Evolutionary conservation across 2,797 vertebrate species (phyloP).

Genomic region (Danio jaintianensis): DNA sequence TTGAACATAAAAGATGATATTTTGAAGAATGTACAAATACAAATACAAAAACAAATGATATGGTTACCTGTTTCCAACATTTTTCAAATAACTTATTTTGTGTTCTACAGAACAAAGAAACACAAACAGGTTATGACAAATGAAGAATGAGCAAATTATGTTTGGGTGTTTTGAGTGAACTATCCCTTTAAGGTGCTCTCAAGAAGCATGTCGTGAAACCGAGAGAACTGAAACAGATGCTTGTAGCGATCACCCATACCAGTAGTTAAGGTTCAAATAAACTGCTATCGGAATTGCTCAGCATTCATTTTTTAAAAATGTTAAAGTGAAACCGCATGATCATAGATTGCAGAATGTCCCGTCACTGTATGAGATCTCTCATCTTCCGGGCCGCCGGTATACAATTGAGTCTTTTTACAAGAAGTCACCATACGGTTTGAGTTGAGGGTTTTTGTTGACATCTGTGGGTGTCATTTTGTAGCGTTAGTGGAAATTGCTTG

Average conservation of each 20-base stretch:
- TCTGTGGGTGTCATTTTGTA: slow-evolving; percentile 20
- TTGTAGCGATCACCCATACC: slow-evolving; percentile 4
- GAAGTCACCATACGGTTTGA: slow-evolving; percentile 16
- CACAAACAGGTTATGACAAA: too few relatives aligned
- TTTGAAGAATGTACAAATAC: too few relatives aligned
- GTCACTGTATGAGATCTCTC: slow-evolving; percentile 4
- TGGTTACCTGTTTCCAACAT: too few relatives aligned
- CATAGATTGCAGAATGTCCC: background rate
- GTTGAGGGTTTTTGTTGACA: slow-evolving; percentile 7
- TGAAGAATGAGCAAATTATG: too few relatives aligned
- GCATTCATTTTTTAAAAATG: background rate
- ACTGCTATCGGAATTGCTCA: slow-evolving; percentile 6
- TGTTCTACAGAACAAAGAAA: too few relatives aligned
- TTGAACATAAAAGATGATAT: too few relatives aligned
- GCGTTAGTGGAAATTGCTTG: slow-evolving; percentile 31
- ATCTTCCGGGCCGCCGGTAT: background rate
- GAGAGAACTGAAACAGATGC: slow-evolving; percentile 14
- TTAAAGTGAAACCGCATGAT: background rate
- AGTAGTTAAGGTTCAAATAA: slow-evolving; percentile 10
- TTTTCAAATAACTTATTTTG: too few relatives aligned
- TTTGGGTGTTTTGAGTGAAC: too few relatives aligned
- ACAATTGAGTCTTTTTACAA: background rate
- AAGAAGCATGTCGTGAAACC: background rate
- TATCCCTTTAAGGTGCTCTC: too few relatives aligned
- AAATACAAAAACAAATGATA: too few relatives aligned